Base-by-base conservation (phyloP, 2,797 vertebrate species). In the Peromyscus melanophrys region DNA sequence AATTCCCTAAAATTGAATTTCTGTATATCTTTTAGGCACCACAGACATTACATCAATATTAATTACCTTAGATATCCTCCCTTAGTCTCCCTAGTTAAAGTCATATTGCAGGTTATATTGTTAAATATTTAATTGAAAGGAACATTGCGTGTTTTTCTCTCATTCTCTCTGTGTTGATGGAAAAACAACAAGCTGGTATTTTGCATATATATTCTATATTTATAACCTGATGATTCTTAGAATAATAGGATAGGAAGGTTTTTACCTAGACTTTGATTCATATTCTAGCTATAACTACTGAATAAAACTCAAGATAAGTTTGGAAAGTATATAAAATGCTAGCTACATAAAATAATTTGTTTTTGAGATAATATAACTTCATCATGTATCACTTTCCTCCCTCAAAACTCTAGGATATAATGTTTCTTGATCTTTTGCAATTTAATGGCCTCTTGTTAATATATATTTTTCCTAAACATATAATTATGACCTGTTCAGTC, bases 1-100 rank as follows among this genome's bases (percentile, higher is more conserved):
- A 96, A 92, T 88, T 95, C 14, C 69, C 65, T 95, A 78, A 92
- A 95, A 75, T 55, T 95, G 59, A 89, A 59, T 97, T 90, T 81
- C 46, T 94, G 17, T 86, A 12, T 90, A 73, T 80, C 46, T 92
- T 80, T 96, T 23, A 86, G 78, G 37, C 7, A 94, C 4, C 31
- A 55, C 55, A 37, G 4, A 61, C 61, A 31, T 55, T 93, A 55
- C 7, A 34, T 16, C 65, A 67, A 78, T 65, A 78, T 85, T 80
- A 93, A 82, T 76, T 95, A 89, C 13, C 4, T 61, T 75, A 78
- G n/a, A 84, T 23, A 67, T 37, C 59, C 7, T 23, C 29, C 17
- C 11, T 52, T 5, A 69, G 25, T 11, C 1, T 37, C 14, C 92
- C 82, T 81, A 6, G 55, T 55, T 92, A 90, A 16, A 84, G 67